Evolutionary conservation across 2,113 vertebrate genomes (phyloP), one percentile per base, ranked within the genome.

Genomic region (Misgurnus mizolepis): DNA sequence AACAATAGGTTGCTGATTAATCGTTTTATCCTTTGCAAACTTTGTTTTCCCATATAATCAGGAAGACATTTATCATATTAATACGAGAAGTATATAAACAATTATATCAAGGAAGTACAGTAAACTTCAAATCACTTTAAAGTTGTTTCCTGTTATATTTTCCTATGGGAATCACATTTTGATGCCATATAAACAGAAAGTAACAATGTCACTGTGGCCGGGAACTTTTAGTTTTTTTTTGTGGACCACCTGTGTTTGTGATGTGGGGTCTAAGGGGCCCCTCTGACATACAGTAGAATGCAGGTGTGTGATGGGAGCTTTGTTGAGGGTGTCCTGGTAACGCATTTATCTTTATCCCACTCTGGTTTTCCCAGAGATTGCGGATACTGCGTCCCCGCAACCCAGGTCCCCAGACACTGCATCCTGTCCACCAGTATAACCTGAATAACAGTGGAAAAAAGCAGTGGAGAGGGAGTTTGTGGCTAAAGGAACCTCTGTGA

Each of bases 391-490:
- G 88, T 87, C 83, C 88, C 62, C 88, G 89, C 88, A 87, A 85
- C 58, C 85, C 87, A 88, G 88, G 90, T 93, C 91, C 91, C 92
- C 87, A 92, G 92, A 90, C 91, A 78, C 88, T 88, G 89, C 91
- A 89, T 93, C 92, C 92, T 93, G 92, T 90, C 90, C 88, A 90
- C 90, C 90, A 90, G 89, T 90, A 92, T 93, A 92, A 92, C 92
- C 91, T 91, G 89, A 92, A 92, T 90, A 92, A 92, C 91, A 86
- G 88, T 93, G 92, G 90, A 89, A 92, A 89, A 86, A 88, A 86
- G 88, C 83, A 83, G 58, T 39, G 7, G 56, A 65, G 45, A 75
- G 71, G 60, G 53, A 76, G 45, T 77, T 67, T 45, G 27, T 45
- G 43, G 53, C 41, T 45, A n/a, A 4, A 62, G 40, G 50, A 64